Percentiles rank a stretch among this genome's conserved stretches.
Conservation (phyloP, 1,140 invertebrate species). For the Trichonephila inaurata region DNA sequence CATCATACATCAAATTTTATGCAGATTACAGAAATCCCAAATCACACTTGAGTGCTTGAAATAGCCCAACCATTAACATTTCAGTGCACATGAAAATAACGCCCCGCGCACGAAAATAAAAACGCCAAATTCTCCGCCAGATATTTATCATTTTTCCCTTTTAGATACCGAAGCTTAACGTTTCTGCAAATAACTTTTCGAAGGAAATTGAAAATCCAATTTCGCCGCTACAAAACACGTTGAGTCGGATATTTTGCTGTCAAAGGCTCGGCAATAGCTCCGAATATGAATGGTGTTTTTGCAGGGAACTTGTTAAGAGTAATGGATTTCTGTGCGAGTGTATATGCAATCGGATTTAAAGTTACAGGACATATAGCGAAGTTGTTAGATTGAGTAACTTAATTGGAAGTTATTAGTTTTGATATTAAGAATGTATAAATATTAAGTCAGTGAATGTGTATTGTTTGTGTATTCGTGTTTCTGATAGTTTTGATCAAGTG, state of each 20-base stretch:
- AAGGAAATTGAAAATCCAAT: conserved; percentile 27
- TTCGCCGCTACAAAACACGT: not conserved
- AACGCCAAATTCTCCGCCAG: not conserved
- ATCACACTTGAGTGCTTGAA: not conserved
- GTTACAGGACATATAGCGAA: not conserved
- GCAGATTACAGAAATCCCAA: not conserved
- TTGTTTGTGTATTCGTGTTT: too few relatives aligned
- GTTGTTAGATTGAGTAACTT: not conserved
- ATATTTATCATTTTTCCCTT: not conserved
- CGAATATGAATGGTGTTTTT: conserved; percentile 12
- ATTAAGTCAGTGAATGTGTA: too few relatives aligned
- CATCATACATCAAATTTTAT: not conserved
- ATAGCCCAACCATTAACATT: not conserved
- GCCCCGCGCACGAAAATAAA: not conserved
- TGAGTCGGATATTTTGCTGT: not conserved
- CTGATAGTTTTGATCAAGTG: too few relatives aligned
- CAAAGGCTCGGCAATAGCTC: not conserved
- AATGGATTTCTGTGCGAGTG: not conserved
- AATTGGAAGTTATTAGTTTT: conserved; percentile 7
- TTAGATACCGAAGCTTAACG: not conserved
- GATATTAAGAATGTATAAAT: not conserved
- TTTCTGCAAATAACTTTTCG: not conserved
- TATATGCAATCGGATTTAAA: not conserved
- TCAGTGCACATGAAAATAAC: not conserved
- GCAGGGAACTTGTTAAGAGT: not conserved